Evolutionary conservation across 1,140 invertebrate species (phyloP), one percentile per base, ranked within the genome.

Genomic region (Lasaia peninsularis): DNA sequence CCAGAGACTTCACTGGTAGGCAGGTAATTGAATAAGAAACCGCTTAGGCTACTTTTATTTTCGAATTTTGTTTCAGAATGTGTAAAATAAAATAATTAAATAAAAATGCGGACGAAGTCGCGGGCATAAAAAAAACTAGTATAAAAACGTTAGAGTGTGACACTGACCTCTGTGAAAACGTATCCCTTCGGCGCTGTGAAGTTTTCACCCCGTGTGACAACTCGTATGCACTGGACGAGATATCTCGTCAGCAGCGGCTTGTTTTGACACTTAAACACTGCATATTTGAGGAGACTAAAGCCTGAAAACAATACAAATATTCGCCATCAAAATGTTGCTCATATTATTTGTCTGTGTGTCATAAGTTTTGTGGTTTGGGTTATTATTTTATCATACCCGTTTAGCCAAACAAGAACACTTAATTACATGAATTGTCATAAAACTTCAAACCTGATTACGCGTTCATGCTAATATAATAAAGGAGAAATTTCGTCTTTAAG

Each of bases 131-230:
- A 28, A 5, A 52, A 12, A 24, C 11, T 33, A 3, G 21, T 51
- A 50, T 58, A 51, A 40, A 12, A 1, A 12, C 14, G n/a, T 2
- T 49, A 49, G 16, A 21, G 5, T 40, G 35, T 50, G 37, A 9
- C 9, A 56, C 60, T 58, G 58, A 84, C 80, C 75, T 84, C 78
- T 12, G 71, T 70, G 53, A 80, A 84, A 0, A 81, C 58, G n/a
- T 60, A 60, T 3, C 74, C 71, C 16, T 53, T 67, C 0, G 60
- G 52, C 0, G 53, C 48, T 21, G 57, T 56, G n/a, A 37, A 58
- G 0, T 58, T 18, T 3, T 71, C 56, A 0, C 24, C 28, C 4
- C 55, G 50, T 0, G 71, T 63, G 8, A 58, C 74, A 0, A 54
- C 62, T 0, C 77, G 63, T 0, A 78, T 60, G 58, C 80, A 85